Conservation (phyloP, 2,113 vertebrate genomes). For the Pedetes capensis region DNA sequence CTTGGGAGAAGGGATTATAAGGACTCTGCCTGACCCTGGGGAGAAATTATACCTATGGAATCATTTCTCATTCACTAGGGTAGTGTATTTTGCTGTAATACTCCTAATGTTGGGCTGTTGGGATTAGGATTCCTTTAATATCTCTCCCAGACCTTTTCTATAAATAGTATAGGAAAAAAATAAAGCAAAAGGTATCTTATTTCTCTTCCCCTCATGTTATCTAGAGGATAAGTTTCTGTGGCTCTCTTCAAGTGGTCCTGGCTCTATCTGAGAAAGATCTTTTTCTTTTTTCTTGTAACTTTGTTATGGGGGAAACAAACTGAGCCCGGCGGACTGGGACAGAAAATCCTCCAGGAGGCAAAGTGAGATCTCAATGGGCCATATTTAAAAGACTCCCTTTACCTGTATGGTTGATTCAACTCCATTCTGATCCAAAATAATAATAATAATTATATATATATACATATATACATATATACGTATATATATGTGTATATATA, state of each 20-base stretch:
- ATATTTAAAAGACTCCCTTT: slow-evolving; percentile 28
- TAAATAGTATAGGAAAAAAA: background rate
- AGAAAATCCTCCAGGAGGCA: background rate
- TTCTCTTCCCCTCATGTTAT: background rate
- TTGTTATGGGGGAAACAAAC: background rate
- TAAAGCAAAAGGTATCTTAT: background rate
- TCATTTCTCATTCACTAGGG: background rate
- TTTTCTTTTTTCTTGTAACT: background rate
- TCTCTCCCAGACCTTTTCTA: background rate
- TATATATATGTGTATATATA: no score
- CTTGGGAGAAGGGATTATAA: background rate
- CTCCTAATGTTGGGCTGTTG: background rate
- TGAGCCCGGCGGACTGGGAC: background rate
- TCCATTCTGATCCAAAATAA: slow-evolving; percentile 59
- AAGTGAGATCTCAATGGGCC: background rate
- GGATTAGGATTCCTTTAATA: slow-evolving; percentile 16
- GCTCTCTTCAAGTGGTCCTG: background rate
- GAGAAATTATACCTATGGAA: background rate
- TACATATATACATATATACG: no score
- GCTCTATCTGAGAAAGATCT: background rate
- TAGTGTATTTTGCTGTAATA: slow-evolving; percentile 8
- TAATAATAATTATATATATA: no score
- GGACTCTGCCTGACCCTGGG: background rate
- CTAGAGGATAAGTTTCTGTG: background rate
- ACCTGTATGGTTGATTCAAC: slow-evolving; percentile 66